Base-by-base conservation (phyloP, 35 echinoderm and acorn worm genomes). In the Anneissia japonica region DNA sequence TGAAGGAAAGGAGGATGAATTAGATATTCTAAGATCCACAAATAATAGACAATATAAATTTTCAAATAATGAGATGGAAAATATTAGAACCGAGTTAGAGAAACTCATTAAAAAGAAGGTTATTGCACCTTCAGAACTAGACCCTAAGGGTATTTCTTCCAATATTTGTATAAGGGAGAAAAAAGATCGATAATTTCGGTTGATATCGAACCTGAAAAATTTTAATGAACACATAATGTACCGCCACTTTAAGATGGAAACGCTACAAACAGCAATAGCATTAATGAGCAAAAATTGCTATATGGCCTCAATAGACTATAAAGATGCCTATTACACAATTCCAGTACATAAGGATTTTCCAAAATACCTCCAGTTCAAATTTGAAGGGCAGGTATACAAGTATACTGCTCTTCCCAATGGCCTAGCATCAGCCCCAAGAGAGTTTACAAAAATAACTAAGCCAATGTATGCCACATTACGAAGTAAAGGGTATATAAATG, bases 321-420 rank as follows among this genome's bases (percentile, higher is more conserved):
- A 87, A 55, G 85, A 87, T 79, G 85, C 76, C 0, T 87, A 87
- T 37, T 87, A 79, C 31, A 41, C 85, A 30, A 40, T 87, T 4
- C 76, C 85, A 34, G 39, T 87, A 3, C 31, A 26, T 0, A 11
- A 45, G 19, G 34, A 74, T 0, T 31, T 26, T 43, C 32, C 14
- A n/a, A 87, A 79, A 87, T 79, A 88, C 45, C 38, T 87, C 16
- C 75, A 38, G 37, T 79, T 87, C 41, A 43, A 35, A 32, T 77
- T 28, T 9, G 77, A 79, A 31, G 85, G 72, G 31, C 36, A 79
- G 28, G 17, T 79, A 45, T 87, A 39, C 38, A 74, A 87, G 31
- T 87, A 77, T 35, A 87, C 74, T 40, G 77, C 74, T 79, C 41
- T 87, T 11, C 85, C 85, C 35, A 87, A 87, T 87, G 85, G 74